These are phyloP conservation scores for Clunio marinus DNA, from an alignment of 2,888 invertebrate species.

Conservation along the genomic window DNA sequence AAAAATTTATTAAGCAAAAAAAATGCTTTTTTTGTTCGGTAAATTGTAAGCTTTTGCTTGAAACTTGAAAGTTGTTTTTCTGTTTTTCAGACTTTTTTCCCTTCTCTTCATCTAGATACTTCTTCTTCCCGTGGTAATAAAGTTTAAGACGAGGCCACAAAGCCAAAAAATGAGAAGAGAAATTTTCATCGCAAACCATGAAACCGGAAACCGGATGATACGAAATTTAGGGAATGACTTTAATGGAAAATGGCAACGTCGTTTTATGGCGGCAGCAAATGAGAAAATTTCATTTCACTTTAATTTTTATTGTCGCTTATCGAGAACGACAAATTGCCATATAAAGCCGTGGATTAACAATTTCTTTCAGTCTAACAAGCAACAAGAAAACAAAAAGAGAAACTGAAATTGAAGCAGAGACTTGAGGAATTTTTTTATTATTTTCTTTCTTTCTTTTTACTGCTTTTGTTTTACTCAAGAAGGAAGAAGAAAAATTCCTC, in stretches of 20 bases:
- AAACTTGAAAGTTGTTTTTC: background rate
- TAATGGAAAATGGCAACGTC: constrained; percentile 8
- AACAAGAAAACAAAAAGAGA: background rate
- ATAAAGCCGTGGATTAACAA: background rate
- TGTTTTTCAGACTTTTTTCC: background rate
- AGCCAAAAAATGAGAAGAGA: too few relatives aligned
- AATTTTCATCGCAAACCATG: too few relatives aligned
- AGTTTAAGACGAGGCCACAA: too few relatives aligned
- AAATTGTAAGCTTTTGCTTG: constrained; percentile 7
- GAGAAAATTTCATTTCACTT: background rate
- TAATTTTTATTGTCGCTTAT: constrained; percentile 20
- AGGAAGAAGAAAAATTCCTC: too few relatives aligned
- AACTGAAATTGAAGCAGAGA: background rate
- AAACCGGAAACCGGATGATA: too few relatives aligned
- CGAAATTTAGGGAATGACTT: background rate
- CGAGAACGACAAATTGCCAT: background rate
- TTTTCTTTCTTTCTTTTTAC: too few relatives aligned
- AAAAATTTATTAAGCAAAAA: constrained; percentile 38
- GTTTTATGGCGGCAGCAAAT: constrained; percentile 21
- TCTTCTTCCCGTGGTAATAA: too few relatives aligned
- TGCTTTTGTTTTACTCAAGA: too few relatives aligned
- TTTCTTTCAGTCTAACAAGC: constrained; percentile 11
- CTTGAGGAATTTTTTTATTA: too few relatives aligned
- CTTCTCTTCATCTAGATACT: too few relatives aligned
- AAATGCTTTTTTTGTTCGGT: background rate